A percentile compares a stretch with the other conserved stretches of the same genome.
Evolutionary conservation across 1,140 invertebrate species (phyloP).

Genomic region (Melanaphis sacchari): DNA sequence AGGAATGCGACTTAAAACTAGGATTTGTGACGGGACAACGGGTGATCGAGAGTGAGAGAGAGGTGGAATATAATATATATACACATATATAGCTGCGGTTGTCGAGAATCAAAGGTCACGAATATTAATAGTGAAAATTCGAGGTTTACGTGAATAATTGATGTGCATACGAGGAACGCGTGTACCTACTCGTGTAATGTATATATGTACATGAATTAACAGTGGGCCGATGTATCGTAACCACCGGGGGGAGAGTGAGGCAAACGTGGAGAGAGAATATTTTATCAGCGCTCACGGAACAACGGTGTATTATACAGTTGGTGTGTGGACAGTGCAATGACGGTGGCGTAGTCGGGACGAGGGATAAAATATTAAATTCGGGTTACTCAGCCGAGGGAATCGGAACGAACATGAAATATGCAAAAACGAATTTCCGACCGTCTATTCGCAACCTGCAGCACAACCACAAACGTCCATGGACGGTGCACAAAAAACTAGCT

Average conservation of each 20-base stretch:
- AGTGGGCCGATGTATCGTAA: not conserved
- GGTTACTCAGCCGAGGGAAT: not conserved
- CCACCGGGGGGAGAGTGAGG: not conserved
- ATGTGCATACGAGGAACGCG: not conserved
- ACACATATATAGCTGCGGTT: not conserved
- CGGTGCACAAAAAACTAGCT: not conserved
- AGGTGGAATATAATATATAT: not conserved
- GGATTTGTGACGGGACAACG: not conserved
- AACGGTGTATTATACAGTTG: not conserved
- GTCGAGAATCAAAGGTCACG: not conserved
- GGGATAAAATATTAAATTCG: slow-evolving; percentile 34
- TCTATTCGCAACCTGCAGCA: not conserved
- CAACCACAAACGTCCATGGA: not conserved
- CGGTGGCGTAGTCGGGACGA: not conserved
- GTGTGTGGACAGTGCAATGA: not conserved
- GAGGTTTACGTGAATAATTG: slow-evolving; percentile 21
- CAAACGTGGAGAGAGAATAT: not conserved
- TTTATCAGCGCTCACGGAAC: not conserved
- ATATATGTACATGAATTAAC: not conserved
- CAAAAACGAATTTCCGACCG: slow-evolving; percentile 8
- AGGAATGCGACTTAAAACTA: not conserved
- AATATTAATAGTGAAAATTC: slow-evolving; percentile 21
- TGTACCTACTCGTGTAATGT: not conserved
- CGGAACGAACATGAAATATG: not conserved
- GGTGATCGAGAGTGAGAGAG: not conserved